Base-by-base conservation (phyloP, 2,797 vertebrate genomes). In the Distichodus sexfasciatus region DNA sequence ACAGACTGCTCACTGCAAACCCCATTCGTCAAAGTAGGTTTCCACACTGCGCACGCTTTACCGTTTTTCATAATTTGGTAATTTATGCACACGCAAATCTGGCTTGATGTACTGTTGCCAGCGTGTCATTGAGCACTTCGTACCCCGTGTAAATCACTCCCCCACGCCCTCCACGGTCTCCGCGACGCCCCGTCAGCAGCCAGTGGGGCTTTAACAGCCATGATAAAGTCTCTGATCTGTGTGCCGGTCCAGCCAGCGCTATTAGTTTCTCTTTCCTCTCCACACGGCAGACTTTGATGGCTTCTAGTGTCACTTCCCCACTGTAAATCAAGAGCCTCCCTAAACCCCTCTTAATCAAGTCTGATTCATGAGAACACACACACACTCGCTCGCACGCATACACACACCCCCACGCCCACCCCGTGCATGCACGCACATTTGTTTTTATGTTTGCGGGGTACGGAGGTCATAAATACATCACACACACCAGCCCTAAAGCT, bases 331-430 rank as follows among this genome's bases (percentile, higher is more conserved):
- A 84, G 14, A 60, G 24, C 51, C 83, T 79, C 89, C 84, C 87
- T 85, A 89, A 87, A 83, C 66, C 73, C 61, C 82, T 87, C 74
- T 82, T 87, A 91, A 91, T 76, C 78, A 90, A 83, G 72, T 83
- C 85, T 81, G 90, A 91, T 91, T 94, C 91, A 92, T 71, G 78
- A 85, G 83, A 77, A 83, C 84, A 87, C 83, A 80, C 75, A 85
- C 86, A 87, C 78, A 76, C 72, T 82, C 80, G 82, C 67, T 74
- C 83, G 76, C 74, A n/a, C 76, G 23, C 50, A 65, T 60, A 58
- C 9, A 0, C 26, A 47, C 9, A 17, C 8, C 10, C 36, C 17
- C n/a, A n/a, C n/a, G n/a, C n/a, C n/a, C n/a, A n/a, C n/a, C n/a
- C n/a, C n/a, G n/a, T n/a, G n/a, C n/a, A n/a, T n/a, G n/a, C n/a